phyloP scores from a whole-genome alignment of 2,888 invertebrate genomes.

The Drosophila demipolita region DNA sequence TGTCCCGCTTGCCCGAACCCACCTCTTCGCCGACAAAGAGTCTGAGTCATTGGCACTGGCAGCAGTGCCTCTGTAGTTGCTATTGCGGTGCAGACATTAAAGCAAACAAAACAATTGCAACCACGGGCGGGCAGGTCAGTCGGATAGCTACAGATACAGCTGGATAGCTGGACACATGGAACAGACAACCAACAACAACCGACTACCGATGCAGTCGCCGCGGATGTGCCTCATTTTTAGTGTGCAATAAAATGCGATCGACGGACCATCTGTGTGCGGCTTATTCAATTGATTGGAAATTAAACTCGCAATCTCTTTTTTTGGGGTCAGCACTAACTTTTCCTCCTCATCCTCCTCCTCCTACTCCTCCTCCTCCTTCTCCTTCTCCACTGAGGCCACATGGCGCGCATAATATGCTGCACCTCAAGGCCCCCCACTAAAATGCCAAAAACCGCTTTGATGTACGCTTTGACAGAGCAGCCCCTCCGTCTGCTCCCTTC shows the following conservation, averaged over 20 bases:
- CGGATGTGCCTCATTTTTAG: slow-evolving; percentile 65
- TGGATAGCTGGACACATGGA: slow-evolving; percentile 23
- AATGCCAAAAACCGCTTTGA: slow-evolving; percentile 62
- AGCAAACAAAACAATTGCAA: slow-evolving; percentile 74
- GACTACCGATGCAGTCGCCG: slow-evolving; percentile 17
- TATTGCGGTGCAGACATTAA: slow-evolving; percentile 63
- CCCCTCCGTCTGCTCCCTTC: background rate
- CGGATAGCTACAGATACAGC: slow-evolving; percentile 32
- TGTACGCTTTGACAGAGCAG: slow-evolving; percentile 53
- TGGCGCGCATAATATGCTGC: slow-evolving; percentile 65
- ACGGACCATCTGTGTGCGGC: slow-evolving; percentile 47
- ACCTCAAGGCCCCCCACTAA: slow-evolving; percentile 40
- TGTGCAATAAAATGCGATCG: slow-evolving; percentile 74
- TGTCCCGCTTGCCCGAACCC: background rate
- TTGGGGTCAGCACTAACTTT: slow-evolving; percentile 56
- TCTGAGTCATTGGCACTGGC: slow-evolving; percentile 17
- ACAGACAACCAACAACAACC: slow-evolving; percentile 10
- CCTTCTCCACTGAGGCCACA: slow-evolving; percentile 49
- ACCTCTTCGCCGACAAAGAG: background rate
- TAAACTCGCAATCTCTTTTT: slow-evolving; percentile 42
- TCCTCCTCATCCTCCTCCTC: background rate
- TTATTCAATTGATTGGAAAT: slow-evolving; percentile 81
- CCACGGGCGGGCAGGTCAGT: slow-evolving; percentile 36
- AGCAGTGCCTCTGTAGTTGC: slow-evolving; percentile 12
- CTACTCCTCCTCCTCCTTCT: slow-evolving; percentile 10